These are phyloP conservation scores for Caenorhabditis zanzibari DNA, from an alignment of 2,888 invertebrate genomes.

Conservation along the genomic window DNA sequence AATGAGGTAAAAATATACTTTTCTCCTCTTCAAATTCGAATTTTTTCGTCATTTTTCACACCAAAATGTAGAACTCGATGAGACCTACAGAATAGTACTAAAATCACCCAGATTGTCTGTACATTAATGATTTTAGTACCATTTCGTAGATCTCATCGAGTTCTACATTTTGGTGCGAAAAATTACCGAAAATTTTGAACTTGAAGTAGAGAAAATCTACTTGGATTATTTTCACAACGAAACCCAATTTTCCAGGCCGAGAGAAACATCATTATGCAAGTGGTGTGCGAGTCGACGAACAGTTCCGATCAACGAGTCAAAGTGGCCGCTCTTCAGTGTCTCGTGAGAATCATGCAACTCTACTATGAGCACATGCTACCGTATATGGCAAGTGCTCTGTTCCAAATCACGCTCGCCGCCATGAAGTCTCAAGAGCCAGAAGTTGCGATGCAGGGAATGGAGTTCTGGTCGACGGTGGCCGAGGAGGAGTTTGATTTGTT, in stretches of 20 bases:
- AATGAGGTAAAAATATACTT: constrained; percentile 89
- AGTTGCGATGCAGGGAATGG: constrained; percentile 90
- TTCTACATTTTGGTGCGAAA: too few species aligned
- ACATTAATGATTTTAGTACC: too few species aligned
- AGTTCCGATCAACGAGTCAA: constrained; percentile 93
- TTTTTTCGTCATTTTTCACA: too few species aligned
- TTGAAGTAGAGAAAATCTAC: not conserved
- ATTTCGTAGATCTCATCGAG: too few species aligned
- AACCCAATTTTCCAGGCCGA: constrained; percentile 88
- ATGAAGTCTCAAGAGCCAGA: constrained; percentile 98
- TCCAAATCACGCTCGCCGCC: constrained; percentile 98
- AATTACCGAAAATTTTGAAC: too few species aligned
- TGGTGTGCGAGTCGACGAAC: constrained; percentile 98
- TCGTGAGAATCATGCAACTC: constrained; percentile 97
- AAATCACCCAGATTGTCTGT: too few species aligned
- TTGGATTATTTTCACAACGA: not conserved
- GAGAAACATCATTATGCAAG: constrained; percentile 99
- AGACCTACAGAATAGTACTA: too few species aligned
- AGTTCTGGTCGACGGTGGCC: constrained; percentile 99
- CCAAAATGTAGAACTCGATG: too few species aligned
- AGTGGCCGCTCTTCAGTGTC: constrained; percentile 95
- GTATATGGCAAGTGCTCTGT: constrained; percentile 98
- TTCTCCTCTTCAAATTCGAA: too few species aligned
- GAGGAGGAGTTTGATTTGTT: constrained; percentile 98
- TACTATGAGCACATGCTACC: constrained; percentile 99